Evolutionary conservation across 2,113 vertebrate genomes (phyloP), one percentile per base, ranked within the genome.

Genomic region (Circaetus cinerascens): DNA sequence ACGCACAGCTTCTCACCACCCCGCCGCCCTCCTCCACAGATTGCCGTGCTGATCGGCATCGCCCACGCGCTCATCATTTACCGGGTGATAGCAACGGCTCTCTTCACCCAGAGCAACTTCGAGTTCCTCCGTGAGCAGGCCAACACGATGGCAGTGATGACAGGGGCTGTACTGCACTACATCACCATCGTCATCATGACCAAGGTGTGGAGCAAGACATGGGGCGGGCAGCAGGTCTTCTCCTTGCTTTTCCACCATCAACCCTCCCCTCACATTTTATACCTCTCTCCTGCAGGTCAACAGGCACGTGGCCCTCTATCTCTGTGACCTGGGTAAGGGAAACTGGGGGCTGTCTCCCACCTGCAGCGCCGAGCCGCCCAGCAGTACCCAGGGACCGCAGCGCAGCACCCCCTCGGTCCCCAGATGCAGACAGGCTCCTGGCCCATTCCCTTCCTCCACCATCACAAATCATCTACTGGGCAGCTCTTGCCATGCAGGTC

Each of bases 161-260:
- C 98, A 0, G 99, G 99, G 18, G 99, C 99, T 0, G 97, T 99
- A 56, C 96, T 99, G 91, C 99, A 99, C 95, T 99, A 99, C 18
- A 0, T 99, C 62, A 99, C 98, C 93, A 99, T 99, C 8, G 56
- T 99, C 93, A 20, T 99, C 98, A 99, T 99, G 99, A 99, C 98
- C 74, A 98, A 98, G 98, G 98, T 98, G 91, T 2, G 17, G 17
- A 17, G 67, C 0, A 5, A 7, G 20, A 1, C 25, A 1, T 0
- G 0, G 66, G 53, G 32, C 0, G 2, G 55, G 26, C 13, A 4
- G 45, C 0, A 2, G 36, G 40, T 5, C 55, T 68, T 15, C 62
- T 26, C 17, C n/a, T 10, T 1, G 32, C 55, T 48, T 10, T 21
- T 4, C 56, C 91, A 25, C 57, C 53, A 3, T 1, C 63, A 12